A percentile compares a stretch with the other conserved stretches of the same genome.
Evolutionary conservation across 1,140 invertebrate species (phyloP).

Genomic region (Drosophila watanabei): DNA sequence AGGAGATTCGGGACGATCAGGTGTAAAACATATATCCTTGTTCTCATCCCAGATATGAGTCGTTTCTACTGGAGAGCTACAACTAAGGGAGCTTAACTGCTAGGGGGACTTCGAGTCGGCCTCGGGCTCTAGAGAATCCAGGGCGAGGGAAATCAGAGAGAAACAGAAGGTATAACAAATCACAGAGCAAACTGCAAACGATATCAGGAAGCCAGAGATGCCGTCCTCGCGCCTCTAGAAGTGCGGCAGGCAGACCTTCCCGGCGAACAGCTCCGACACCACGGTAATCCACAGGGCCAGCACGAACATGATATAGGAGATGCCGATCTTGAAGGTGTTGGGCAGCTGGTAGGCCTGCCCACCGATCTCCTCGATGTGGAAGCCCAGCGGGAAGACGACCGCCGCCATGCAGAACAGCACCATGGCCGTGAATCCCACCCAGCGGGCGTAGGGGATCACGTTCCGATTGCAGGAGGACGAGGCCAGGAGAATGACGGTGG

Average conservation of each 20-base stretch:
- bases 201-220: slow-evolving; percentile 33
- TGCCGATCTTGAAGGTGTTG: slow-evolving; percentile 97
- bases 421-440: slow-evolving; percentile 98
- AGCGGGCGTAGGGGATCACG: slow-evolving; percentile 96
- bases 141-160: slow-evolving; percentile 29
- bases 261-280: slow-evolving; percentile 97
- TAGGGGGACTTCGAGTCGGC: slow-evolving; percentile 33
- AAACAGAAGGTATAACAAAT: slow-evolving; percentile 67
- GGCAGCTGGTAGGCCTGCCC: slow-evolving; percentile 98
- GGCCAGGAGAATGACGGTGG: slow-evolving; percentile 94
- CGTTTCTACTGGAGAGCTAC: not conserved
- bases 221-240: slow-evolving; percentile 88
- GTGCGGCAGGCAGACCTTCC: slow-evolving; percentile 98
- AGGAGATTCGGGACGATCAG: not conserved
- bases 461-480: slow-evolving; percentile 96
- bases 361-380: slow-evolving; percentile 97
- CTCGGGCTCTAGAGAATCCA: not conserved
- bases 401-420: slow-evolving; percentile 97
- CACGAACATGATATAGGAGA: slow-evolving; percentile 98
- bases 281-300: slow-evolving; percentile 98
- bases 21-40: slow-evolving; percentile 1
- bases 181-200: slow-evolving; percentile 50
- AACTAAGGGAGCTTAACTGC: not conserved
- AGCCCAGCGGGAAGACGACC: slow-evolving; percentile 98
- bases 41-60: slow-evolving; percentile 4